phyloP scores from a whole-genome alignment of 1,140 invertebrate species.

The Drosophila trapezifrons region DNA sequence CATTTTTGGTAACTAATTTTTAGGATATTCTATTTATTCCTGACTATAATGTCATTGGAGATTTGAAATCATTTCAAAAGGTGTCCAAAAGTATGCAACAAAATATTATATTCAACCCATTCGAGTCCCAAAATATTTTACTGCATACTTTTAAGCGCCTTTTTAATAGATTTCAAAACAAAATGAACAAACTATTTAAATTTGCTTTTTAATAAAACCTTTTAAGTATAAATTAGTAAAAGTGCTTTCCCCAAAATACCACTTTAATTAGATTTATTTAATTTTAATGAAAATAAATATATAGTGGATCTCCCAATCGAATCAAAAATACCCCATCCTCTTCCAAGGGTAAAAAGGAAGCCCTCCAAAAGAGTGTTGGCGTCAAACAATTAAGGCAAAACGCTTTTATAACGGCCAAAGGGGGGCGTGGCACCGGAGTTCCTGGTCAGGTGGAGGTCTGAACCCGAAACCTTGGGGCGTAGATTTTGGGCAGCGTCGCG shows the following conservation, averaged over 20 bases:
- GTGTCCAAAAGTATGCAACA: too few relatives aligned
- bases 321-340: background rate
- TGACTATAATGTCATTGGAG: too few relatives aligned
- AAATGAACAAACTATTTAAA: background rate
- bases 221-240: too few relatives aligned
- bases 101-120: too few relatives aligned
- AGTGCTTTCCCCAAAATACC: too few relatives aligned
- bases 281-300: background rate
- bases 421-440: conserved; percentile 1
- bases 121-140: background rate
- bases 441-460: background rate
- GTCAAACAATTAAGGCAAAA: conserved; percentile 43
- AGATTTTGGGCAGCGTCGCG: conserved; percentile 3
- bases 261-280: too few relatives aligned
- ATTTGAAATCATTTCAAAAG: too few relatives aligned
- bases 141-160: background rate
- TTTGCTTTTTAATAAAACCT: too few relatives aligned
- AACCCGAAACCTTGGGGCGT: conserved; percentile 1
- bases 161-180: background rate
- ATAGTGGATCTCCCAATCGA: background rate
- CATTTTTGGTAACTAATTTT: too few relatives aligned
- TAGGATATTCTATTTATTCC: too few relatives aligned
- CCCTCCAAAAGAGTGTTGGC: background rate
- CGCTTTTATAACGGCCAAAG: conserved; percentile 32
- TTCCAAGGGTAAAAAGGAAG: background rate